Evolutionary conservation across 2,888 invertebrate species (phyloP).

Genomic region (Odontothrips loti): DNA sequence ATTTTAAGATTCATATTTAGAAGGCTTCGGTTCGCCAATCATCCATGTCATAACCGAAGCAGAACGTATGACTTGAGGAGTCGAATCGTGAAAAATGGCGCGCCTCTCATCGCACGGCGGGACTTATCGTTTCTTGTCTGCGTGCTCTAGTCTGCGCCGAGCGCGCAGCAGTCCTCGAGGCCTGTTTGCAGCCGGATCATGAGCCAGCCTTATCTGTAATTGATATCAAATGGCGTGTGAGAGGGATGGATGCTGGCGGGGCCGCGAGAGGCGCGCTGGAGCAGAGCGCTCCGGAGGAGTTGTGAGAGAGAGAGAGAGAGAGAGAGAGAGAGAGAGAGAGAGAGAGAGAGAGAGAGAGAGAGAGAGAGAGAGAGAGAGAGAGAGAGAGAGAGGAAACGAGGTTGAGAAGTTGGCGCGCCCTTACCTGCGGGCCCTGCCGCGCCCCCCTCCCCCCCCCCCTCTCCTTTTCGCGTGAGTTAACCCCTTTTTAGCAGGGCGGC

Average conservation of each 20-base stretch:
- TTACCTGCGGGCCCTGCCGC: background rate
- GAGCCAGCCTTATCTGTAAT: conserved; percentile 1
- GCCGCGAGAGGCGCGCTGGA: background rate
- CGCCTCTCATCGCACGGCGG: too few relatives aligned
- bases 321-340: background rate
- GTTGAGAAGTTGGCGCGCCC: background rate
- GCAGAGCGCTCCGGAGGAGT: too few relatives aligned
- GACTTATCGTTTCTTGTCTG: too few relatives aligned
- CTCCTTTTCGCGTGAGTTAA: background rate
- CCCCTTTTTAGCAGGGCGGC: background rate
- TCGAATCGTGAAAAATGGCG: too few relatives aligned
- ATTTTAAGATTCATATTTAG: too few relatives aligned
- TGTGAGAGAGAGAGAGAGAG: background rate
- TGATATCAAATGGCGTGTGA: conserved; percentile 22
- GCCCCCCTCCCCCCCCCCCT: background rate
- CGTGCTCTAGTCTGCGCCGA: too few relatives aligned
- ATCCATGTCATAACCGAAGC: too few relatives aligned
- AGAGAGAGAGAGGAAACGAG: background rate
- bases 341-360: background rate
- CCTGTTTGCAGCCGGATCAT: too few relatives aligned
- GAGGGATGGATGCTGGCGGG: background rate
- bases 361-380: background rate
- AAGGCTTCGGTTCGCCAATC: too few relatives aligned
- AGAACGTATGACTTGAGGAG: too few relatives aligned
- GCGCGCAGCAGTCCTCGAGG: too few relatives aligned